These are phyloP conservation scores for Hydrolagus colliei DNA, from an alignment of 2,797 vertebrate genomes.

Conservation along the genomic window DNA sequence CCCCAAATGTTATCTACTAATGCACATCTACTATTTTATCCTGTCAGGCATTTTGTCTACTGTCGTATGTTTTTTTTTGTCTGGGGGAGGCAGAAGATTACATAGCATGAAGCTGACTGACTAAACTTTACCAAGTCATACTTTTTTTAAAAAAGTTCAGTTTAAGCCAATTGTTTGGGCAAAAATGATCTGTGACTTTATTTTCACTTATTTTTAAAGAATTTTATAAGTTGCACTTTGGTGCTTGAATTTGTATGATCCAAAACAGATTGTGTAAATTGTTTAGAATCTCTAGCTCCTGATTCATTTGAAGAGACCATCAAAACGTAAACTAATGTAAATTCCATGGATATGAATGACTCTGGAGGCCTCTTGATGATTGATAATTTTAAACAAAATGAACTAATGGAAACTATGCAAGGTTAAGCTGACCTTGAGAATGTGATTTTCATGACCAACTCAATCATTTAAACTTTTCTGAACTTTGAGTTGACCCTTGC, in stretches of 20 bases:
- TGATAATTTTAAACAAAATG: background rate
- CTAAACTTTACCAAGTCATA: background rate
- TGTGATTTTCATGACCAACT: background rate
- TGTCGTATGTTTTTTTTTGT: background rate
- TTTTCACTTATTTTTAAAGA: background rate
- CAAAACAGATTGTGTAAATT: background rate
- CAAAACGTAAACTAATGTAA: background rate
- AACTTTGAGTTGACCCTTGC: conserved; percentile 13
- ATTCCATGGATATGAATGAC: conserved; percentile 16
- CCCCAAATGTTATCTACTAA: conserved; percentile 16
- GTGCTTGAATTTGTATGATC: background rate
- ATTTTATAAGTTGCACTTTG: background rate
- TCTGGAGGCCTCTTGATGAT: conserved; percentile 10
- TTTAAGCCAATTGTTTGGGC: background rate
- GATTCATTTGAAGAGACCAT: background rate
- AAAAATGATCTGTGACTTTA: background rate
- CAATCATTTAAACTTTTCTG: background rate
- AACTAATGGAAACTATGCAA: background rate
- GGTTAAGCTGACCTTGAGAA: conserved; percentile 23
- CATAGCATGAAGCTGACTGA: background rate
- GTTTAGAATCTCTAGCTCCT: background rate
- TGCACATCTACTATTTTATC: background rate
- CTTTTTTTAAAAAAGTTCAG: background rate
- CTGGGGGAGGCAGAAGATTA: conserved; percentile 3
- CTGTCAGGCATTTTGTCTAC: conserved; percentile 11